Percentiles rank a stretch among this genome's conserved stretches.
Evolutionary conservation across 2,888 invertebrate genomes (phyloP).

Genomic region (Platycnemis pennipes): DNA sequence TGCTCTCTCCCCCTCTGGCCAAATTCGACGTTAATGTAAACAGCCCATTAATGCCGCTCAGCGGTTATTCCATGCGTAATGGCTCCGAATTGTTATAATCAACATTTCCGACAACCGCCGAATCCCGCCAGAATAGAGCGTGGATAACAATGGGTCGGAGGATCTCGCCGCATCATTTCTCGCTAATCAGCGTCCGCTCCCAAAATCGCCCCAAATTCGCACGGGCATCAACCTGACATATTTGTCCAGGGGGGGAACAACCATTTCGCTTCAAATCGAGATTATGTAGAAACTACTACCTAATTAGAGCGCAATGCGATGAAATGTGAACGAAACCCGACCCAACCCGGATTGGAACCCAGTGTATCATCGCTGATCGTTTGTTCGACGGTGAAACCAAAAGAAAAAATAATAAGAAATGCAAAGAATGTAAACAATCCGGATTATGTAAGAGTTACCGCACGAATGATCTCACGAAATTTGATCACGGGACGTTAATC

Average conservation of each 20-base stretch:
- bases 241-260: not conserved
- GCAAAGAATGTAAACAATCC: too few species aligned
- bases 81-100: constrained; percentile 20
- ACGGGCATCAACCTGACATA: not conserved
- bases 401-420: too few species aligned
- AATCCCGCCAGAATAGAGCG: not conserved
- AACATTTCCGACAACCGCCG: not conserved
- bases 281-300: not conserved
- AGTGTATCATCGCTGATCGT: not conserved
- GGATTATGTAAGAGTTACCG: not conserved
- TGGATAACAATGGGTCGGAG: not conserved
- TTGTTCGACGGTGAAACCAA: not conserved
- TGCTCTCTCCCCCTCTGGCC: not conserved
- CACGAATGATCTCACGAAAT: not conserved
- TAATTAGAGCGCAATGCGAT: not conserved
- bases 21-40: constrained; percentile 20
- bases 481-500: not conserved
- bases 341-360: not conserved
- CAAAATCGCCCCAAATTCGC: constrained; percentile 23
- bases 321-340: not conserved
- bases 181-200: not conserved
- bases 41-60: not conserved
- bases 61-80: constrained; percentile 2
- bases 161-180: not conserved
- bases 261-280: not conserved